These are phyloP conservation scores for Chaenogobius annularis DNA, from an alignment of 2,113 vertebrate species.

Conservation along the genomic window DNA sequence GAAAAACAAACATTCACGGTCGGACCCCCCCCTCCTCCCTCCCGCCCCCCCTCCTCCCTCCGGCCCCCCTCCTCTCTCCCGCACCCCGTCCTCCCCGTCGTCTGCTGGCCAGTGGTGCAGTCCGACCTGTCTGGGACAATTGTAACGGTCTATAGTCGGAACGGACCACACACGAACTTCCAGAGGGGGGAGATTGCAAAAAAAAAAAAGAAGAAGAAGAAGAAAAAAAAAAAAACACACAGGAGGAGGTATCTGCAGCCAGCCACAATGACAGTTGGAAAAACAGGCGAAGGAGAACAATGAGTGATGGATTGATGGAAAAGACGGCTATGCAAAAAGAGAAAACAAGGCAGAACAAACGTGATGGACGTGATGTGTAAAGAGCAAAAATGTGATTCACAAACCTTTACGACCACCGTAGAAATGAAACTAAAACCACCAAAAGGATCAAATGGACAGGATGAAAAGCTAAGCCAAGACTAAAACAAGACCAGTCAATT, in stretches of 20 bases:
- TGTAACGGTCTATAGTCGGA: constrained; percentile 75
- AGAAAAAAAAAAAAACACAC: background rate
- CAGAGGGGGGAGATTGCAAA: background rate
- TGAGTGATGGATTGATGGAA: constrained; percentile 59
- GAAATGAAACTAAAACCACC: background rate
- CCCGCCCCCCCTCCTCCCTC: background rate
- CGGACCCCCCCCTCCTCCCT: constrained; percentile 44
- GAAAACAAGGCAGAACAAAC: constrained; percentile 13
- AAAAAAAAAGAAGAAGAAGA: too few species aligned
- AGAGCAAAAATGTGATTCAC: constrained; percentile 3
- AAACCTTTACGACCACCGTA: background rate
- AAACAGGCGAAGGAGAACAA: constrained; percentile 43
- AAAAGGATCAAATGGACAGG: background rate
- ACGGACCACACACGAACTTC: constrained; percentile 66
- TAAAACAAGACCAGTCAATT: background rate
- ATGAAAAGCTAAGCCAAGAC: too few species aligned
- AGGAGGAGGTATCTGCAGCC: constrained; percentile 10
- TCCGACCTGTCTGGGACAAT: constrained; percentile 76
- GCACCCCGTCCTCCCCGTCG: constrained; percentile 17
- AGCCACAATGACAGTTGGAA: constrained; percentile 60
- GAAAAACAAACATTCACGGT: constrained; percentile 77
- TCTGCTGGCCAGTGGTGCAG: constrained; percentile 64
- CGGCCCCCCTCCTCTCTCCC: too few species aligned
- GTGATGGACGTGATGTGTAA: constrained; percentile 18
- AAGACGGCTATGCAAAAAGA: constrained; percentile 23